Evolutionary conservation across 2,113 vertebrate genomes (phyloP), one percentile per base, ranked within the genome.

Genomic region (Phocoena sinus): DNA sequence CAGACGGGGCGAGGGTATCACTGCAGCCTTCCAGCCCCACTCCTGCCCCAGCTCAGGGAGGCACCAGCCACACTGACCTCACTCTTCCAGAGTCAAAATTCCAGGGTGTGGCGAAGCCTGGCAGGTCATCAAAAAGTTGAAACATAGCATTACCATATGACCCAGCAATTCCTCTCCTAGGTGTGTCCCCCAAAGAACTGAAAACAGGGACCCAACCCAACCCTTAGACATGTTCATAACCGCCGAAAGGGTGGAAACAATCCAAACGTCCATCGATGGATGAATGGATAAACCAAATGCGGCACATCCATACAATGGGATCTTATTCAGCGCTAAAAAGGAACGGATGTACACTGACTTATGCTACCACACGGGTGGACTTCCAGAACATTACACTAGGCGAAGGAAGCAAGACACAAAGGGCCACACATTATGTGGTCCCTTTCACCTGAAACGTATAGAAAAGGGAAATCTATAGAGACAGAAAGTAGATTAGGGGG

Each of bases 261-360:
- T 15, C 14, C 4, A 1, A 21, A 21, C 0, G 10, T 18, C 36
- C 21, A 14, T 18, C 3, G 12, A 26, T 1, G 7, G 58, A 13
- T 31, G 26, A 6, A 2, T 4, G 8, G 81, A 44, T 6, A 12
- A 17, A 20, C 13, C 0, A 14, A 3, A 17, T 1, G 12, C 1
- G 38, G 36, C 18, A 10, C 8, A 1, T 11, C 1, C 11, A 25
- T 25, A 8, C 8, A 11, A 4, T 0, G 14, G n/a, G 17, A 8
- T 5, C 1, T 9, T 7, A 14, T 2, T 3, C 18, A 0, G 47
- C 47, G 47, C 11, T 23, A 0, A 17, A 18, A 9, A 6, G 80
- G 70, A 36, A 11, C 0, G 18, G 18, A 31, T 0, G 28, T 5
- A 0, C 4, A 0, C 4, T 0, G 31, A 14, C 11, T 1, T 18